Base-by-base conservation (phyloP, 2,888 invertebrate species). In the Lymantria monacha region DNA sequence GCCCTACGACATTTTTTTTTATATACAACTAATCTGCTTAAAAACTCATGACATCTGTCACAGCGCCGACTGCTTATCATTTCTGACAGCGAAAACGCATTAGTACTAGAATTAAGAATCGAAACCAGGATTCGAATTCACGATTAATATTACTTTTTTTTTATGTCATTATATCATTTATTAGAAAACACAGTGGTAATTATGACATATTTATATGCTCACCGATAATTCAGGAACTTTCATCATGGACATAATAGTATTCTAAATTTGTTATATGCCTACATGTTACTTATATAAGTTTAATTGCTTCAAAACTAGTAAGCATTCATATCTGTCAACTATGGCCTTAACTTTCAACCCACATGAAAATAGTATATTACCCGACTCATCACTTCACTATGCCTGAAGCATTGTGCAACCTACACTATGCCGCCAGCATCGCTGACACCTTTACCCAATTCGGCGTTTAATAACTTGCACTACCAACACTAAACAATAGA, bases 361-460 rank as follows among this genome's bases (percentile, higher is more conserved):
- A 90, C 88, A 72, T 72, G 58, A 57, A 55, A 59, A 63, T 76
- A 73, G 74, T 76, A 75, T 69, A n/a, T n/a, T n/a, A 69, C 59
- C 49, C 68, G 69, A 81, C 76, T 83, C 86, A 87, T 85, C 85
- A 81, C 70, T 72, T 55, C 53, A 72, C 74, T 76, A 80, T 80
- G 76, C 77, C 79, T 80, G 74, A 70, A 80, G 76, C 69, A 65
- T 81, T 85, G 78, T 72, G 80, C 81, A 85, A 82, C 80, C 81
- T 73, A 81, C 81, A 74, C 75, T 53, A 65, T 65, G 73, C 64
- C 72, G 68, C 70, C 63, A 61, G 52, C 61, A 74, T 72, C 62
- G 61, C 80, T 81, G 85, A 80, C 86, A 85, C 84, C 79, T 85
- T 85, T 84, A 83, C 83, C 82, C 73, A 81, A 81, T 84, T 81